Evolutionary conservation across 2,797 vertebrate genomes (phyloP), one percentile per base, ranked within the genome.

Genomic region (Silurus aristotelis): DNA sequence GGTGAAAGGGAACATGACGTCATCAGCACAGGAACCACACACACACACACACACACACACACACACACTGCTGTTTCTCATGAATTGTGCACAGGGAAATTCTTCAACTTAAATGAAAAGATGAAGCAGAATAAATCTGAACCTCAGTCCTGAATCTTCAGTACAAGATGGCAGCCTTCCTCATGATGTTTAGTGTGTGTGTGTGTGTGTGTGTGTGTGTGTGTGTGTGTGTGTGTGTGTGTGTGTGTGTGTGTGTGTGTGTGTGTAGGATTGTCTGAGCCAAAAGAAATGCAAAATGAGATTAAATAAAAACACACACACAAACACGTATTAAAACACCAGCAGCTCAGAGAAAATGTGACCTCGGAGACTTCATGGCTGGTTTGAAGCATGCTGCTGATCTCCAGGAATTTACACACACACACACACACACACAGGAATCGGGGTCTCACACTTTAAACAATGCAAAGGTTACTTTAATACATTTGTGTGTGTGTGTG

Each of bases 1-100:
- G 88, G 88, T 87, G 83, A 89, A 89, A 89, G 80, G 87, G 38
- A 14, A 67, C 67, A 55, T 89, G 87, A 89, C 82, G 85, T 89
- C 85, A 84, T 52, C 80, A 20, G 25, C 8, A 13, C 71, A 25
- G 46, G 71, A 52, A 48, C 9, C 38, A 46, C 60, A 19, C 43
- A 13, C 43, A 72, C 68, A 46, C 38, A 71, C 70, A 22, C 17
- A 46, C 68, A 71, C 17, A 48, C 43, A 13, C 43, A 72, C 38
- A 46, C 38, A 72, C 70, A 14, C 20, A 15, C 12, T 1, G 67
- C 67, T 68, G 67, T 38, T 38, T 22, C 20, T 48, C 19, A 71
- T 13, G 20, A 48, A 71, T 19, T 46, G 27, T 67, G 25, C 5
- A 67, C 25, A 2, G 31, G 38, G 38, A 71, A 20, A 20, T 43